Base-by-base conservation (phyloP, 2,888 invertebrate genomes). In the Parnassius apollo region DNA sequence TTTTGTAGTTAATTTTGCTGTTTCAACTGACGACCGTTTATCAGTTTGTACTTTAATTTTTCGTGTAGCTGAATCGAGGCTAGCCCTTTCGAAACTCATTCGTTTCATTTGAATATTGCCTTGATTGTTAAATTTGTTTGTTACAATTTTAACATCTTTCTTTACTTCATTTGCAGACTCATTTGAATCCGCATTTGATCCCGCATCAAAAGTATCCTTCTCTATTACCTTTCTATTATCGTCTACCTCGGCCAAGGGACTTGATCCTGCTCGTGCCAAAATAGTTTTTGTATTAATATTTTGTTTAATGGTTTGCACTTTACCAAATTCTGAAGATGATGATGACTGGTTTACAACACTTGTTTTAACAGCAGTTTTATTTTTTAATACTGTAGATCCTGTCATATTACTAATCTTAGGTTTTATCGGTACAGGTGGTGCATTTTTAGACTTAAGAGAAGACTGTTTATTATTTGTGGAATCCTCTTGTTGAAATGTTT, bases 391-490 rank as follows among this genome's bases (percentile, higher is more conserved):
- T 3, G 77, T 64, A 25, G 78, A 64, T 12, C 73, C 68, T 9
- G 85, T 75, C 62, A 84, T 79, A 67, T 77, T 83, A 46, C 83
- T 72, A 10, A 88, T 75, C 82, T 87, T 91, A 46, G 94, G 95
- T 83, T 95, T 95, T 0, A 86, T 88, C 49, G 95, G 95, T 66
- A 95, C 93, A 0, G 95, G 95, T 2, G 95, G 95, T 11, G 95
- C 95, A 65, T 84, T 63, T 78, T 91, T 91, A 7, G 92, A 80
- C 78, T 93, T 94, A 1, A 83, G 77, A 49, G 67, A 60, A 49
- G 67, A 60, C 64, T 71, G 76, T 63, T 65, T 13, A 54, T 66
- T 71, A 57, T 74, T 74, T 64, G 65, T 72, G 25, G 65, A 69
- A 57, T 62, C 65, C 61, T 68, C 71, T 65, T 77, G 82, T 49